Base-by-base conservation (phyloP, 2,888 invertebrate genomes). In the Cryptocephalus primarius region DNA sequence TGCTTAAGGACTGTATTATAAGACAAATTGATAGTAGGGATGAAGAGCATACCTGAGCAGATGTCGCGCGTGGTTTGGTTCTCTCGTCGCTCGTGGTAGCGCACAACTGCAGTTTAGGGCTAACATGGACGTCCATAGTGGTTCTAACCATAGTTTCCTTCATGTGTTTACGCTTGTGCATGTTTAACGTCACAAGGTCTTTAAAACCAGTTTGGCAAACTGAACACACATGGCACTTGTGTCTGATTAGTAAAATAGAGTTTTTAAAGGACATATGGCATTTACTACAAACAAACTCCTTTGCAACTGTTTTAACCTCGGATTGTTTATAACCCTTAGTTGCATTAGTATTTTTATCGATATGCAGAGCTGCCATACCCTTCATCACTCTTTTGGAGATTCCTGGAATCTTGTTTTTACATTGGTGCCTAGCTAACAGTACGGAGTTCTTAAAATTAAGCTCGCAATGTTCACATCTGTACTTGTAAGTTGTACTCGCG, bases 401-500 rank as follows among this genome's bases (percentile, higher is more conserved):
- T 4, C 3, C 6, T n/a, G 12, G n/a, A n/a, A 11, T 36, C 12
- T 36, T 36, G 36, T 50, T 50, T 13, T 53, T 33, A 47, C 62
- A 63, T n/a, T 52, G 43, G 48, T 69, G 69, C 12, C 60, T 54
- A 12, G 53, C 57, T n/a, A 67, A 45, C 33, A 69, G 48, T 43
- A 63, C 56, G 32, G 45, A 55, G 49, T 67, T 69, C 46, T 64
- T 67, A 48, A 68, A 68, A 3, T 50, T 57, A 22, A 58, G 50
- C 12, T 57, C 49, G 49, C 69, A 69, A 14, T 51, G 47, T 6
- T 57, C 54, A 46, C 69, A 69, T 50, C 64, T 62, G 48, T 66
- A 60, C 46, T 60, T 64, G 48, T 57, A 60, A 13, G 60, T 60
- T 8, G 31, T 43, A 44, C 40, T 51, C 42, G 38, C 49, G 39